Conservation (phyloP, 2,888 invertebrate species). For the Synergus itoensis region DNA sequence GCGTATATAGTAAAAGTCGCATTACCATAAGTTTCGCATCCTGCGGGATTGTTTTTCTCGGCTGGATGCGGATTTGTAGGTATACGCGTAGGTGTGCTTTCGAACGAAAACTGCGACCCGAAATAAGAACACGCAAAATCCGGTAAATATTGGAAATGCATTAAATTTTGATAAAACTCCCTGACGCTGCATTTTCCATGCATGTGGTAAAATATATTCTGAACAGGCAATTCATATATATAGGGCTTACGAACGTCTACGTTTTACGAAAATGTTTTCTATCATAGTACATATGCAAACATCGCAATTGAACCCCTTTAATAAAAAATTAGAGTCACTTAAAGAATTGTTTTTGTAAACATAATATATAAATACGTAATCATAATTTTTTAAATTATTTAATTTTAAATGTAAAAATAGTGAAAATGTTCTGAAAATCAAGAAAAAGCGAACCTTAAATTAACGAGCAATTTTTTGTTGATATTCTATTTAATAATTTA, state of each 20-base stretch:
- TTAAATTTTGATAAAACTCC: constrained; percentile 43
- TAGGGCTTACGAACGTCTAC: not conserved
- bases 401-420: no score
- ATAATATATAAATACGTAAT: no score
- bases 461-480: no score
- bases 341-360: no score
- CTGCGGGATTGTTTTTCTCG: constrained; percentile 6
- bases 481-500: no score
- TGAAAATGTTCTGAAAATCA: no score
- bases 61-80: not conserved
- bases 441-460: no score
- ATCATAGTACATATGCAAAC: not conserved
- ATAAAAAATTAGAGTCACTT: no score
- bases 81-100: not conserved
- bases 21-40: constrained; percentile 12
- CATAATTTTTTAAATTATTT: no score
- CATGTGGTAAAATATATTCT: not conserved
- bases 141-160: constrained; percentile 42
- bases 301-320: no score
- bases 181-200: constrained; percentile 27
- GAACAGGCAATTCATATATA: not conserved
- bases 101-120: constrained; percentile 7
- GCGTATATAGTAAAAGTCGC: not conserved
- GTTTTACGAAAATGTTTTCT: not conserved
- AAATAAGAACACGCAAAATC: constrained; percentile 40